Percentiles rank a stretch among this genome's conserved stretches.
These are phyloP conservation scores for Grus americana DNA, from an alignment of 2,113 vertebrate genomes.

Conservation along the genomic window DNA sequence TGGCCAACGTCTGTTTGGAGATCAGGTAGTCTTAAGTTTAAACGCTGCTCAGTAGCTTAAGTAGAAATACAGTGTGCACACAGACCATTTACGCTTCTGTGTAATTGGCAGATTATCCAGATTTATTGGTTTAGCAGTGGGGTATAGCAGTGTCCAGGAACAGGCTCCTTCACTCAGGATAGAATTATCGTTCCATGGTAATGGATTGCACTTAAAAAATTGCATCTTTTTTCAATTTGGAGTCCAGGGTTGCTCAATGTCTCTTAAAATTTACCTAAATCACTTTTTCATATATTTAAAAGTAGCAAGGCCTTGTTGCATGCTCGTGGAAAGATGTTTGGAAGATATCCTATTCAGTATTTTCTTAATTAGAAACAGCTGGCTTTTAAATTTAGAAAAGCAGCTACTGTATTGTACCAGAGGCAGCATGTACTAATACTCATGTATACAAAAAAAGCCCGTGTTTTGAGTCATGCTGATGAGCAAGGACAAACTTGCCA, in stretches of 20 bases:
- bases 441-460: neutral
- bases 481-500: neutral
- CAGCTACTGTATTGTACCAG: constrained; percentile 52
- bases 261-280: neutral
- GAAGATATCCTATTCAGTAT: constrained; percentile 11
- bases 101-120: neutral
- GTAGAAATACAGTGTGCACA: neutral
- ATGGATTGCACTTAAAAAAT: neutral
- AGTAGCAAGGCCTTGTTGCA: neutral
- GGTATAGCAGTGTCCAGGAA: neutral
- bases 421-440: neutral
- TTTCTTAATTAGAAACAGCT: constrained; percentile 48
- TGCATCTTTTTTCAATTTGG: neutral
- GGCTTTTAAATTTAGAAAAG: neutral
- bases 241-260: neutral
- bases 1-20: neutral
- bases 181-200: neutral
- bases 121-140: neutral
- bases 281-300: neutral
- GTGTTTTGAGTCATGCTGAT: neutral
- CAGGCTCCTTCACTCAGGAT: neutral
- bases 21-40: neutral
- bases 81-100: neutral
- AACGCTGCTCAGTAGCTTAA: neutral
- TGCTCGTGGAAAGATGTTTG: constrained; percentile 19